These are phyloP conservation scores for Drosophila nikananu DNA, from an alignment of 1,140 invertebrate genomes.

Conservation along the genomic window DNA sequence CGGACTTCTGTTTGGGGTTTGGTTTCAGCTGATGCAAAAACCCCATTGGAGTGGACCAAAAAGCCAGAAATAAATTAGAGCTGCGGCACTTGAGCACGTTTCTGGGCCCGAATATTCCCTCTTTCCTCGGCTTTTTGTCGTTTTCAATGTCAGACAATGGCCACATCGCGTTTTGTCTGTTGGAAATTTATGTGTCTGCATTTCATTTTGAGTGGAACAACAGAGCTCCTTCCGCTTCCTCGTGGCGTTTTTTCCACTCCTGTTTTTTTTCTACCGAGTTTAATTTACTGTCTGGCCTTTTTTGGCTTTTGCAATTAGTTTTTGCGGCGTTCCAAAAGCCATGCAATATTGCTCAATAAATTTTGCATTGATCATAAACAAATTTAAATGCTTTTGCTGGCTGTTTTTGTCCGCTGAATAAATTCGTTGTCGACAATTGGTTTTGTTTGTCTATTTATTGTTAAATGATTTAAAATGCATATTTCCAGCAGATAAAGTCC, in stretches of 20 bases:
- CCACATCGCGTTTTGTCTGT: constrained; percentile 58
- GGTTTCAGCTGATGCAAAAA: constrained; percentile 41
- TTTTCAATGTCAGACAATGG: constrained; percentile 78
- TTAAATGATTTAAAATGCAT: constrained; percentile 28
- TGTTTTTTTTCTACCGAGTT: constrained; percentile 17
- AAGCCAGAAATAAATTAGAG: constrained; percentile 52
- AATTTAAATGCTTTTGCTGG: constrained; percentile 38
- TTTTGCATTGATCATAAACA: constrained; percentile 56
- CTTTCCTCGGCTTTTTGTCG: constrained; percentile 41
- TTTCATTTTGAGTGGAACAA: constrained; percentile 53
- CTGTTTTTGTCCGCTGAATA: constrained; percentile 20
- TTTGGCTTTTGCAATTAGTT: constrained; percentile 41
- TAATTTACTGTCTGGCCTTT: constrained; percentile 31
- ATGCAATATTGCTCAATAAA: constrained; percentile 68
- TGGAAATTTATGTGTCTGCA: constrained; percentile 77
- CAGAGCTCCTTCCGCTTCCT: constrained; percentile 24
- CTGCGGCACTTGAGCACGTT: constrained; percentile 31
- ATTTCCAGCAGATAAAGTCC: not conserved
- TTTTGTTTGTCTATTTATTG: constrained; percentile 23
- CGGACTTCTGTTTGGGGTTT: constrained; percentile 25
- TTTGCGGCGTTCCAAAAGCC: constrained; percentile 32
- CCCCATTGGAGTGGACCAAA: constrained; percentile 33
- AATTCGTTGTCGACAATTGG: constrained; percentile 6
- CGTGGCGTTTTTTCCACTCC: not conserved
- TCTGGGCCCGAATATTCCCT: not conserved